Base-by-base conservation (phyloP, 1,140 invertebrate genomes). In the Lordiphosa clarofinis region DNA sequence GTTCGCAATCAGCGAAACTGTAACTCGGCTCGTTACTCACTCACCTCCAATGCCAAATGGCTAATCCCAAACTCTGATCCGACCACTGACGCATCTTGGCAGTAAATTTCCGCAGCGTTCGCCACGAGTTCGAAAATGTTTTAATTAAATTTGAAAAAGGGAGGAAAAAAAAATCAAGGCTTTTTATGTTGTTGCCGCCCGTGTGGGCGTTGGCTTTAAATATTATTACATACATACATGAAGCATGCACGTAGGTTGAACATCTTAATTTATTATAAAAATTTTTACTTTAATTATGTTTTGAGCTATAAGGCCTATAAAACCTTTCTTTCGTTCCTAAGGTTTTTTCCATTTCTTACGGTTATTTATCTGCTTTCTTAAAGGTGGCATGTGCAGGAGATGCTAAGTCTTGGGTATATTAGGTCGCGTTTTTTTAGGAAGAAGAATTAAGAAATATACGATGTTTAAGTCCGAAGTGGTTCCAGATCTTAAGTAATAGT, bases 1-100 rank as follows among this genome's bases (percentile, higher is more conserved):
- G 76, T 73, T 48, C 56, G 78, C 78, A 82, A 84, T 82, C 78
- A 82, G 69, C 64, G 58, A 84, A 82, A 82, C 66, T 78, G 73
- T 84, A 78, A 73, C 64, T 58, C 73, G 78, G 73, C 73, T 78
- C 79, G 69, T 86, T 78, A 58, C 57, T 86, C 52, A 84, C 46
- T 44, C 68, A 56, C 24, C 49, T 54, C 48, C 53, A 57, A 56
- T 46, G 36, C 31, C 37, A 38, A 11, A 40, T 15, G 47, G 24
- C 11, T 24, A 9, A 59, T 56, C 50, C 53, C 35, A 52, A 49
- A 15, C 46, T 31, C 28, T 49, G 52, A 62, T 53, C 57, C 56
- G 19, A 36, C 15, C 7, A 35, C 57, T 42, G 39, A 47, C 40
- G 37, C 52, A 58, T 46, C 43, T 19, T 12, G 28, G 57, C 15